A percentile compares a stretch with the other conserved stretches of the same genome.
phyloP scores from a whole-genome alignment of 2,113 vertebrate species.

The Mixornis gularis region DNA sequence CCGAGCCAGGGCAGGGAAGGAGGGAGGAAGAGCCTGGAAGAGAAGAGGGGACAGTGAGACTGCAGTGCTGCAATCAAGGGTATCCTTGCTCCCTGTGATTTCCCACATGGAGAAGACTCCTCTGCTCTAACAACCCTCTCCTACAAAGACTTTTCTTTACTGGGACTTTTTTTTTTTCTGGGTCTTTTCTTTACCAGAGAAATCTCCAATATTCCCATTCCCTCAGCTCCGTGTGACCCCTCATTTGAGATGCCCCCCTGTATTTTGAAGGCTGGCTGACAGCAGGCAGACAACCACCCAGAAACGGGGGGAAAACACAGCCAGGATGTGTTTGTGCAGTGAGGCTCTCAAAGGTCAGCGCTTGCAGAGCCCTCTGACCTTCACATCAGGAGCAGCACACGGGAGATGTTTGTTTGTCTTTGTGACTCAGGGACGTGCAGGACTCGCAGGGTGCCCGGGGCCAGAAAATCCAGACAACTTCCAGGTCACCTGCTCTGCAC shows the following conservation, averaged over 20 bases:
- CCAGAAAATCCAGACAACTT: neutral
- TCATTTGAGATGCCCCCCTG: fast-evolving
- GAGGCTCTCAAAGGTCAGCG: neutral
- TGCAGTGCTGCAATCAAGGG: fast-evolving
- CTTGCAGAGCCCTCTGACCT: neutral
- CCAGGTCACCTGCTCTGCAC: neutral
- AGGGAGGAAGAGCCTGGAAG: neutral
- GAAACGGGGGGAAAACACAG: neutral
- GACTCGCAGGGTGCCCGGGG: neutral
- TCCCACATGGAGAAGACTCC: neutral
- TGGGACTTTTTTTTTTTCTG: no score
- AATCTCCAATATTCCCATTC: neutral
- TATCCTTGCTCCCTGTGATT: neutral
- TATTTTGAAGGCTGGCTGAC: neutral
- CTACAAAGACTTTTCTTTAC: neutral
- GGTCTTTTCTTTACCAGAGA: neutral
- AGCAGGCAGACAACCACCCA: neutral
- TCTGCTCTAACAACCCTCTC: neutral
- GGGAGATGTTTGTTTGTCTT: neutral
- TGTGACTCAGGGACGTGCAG: neutral
- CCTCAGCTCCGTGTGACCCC: neutral
- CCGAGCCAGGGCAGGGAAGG: neutral
- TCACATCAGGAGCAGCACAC: neutral
- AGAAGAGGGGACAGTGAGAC: neutral
- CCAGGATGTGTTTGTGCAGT: neutral